Percentiles rank a stretch among this genome's conserved stretches.
These are phyloP conservation scores for Okapia johnstoni DNA, from an alignment of 2,113 vertebrate species.

Conservation along the genomic window DNA sequence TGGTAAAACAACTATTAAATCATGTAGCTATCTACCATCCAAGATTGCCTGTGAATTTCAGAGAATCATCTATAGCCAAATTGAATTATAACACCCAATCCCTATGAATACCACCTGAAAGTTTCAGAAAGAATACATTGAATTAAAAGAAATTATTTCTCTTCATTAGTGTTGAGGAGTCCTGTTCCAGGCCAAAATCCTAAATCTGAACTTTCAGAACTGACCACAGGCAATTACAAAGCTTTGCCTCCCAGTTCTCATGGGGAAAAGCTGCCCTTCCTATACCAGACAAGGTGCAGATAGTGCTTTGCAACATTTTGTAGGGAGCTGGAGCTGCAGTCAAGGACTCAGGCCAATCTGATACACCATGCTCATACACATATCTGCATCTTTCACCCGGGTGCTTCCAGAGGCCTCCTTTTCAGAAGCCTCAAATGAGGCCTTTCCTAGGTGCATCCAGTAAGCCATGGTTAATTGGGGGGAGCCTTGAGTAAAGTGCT, in stretches of 20 bases:
- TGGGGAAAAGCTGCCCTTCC: neutral
- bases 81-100: neutral
- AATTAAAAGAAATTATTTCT: neutral
- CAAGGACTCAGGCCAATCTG: neutral
- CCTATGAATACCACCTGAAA: neutral
- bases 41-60: neutral
- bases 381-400: neutral
- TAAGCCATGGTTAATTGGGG: neutral
- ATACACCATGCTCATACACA: neutral
- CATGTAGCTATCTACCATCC: neutral
- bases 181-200: neutral
- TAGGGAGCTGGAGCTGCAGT: neutral
- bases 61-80: neutral
- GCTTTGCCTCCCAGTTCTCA: neutral
- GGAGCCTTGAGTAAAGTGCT: neutral
- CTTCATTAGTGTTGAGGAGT: neutral
- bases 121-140: neutral
- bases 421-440: neutral
- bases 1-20: slow-evolving; percentile 21
- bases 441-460: neutral
- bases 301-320: neutral
- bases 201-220: neutral
- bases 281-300: neutral
- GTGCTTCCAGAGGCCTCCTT: neutral
- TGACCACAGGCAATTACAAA: neutral